Evolutionary conservation across 2,113 vertebrate species (phyloP).

Genomic region (Phasianus colchicus): DNA sequence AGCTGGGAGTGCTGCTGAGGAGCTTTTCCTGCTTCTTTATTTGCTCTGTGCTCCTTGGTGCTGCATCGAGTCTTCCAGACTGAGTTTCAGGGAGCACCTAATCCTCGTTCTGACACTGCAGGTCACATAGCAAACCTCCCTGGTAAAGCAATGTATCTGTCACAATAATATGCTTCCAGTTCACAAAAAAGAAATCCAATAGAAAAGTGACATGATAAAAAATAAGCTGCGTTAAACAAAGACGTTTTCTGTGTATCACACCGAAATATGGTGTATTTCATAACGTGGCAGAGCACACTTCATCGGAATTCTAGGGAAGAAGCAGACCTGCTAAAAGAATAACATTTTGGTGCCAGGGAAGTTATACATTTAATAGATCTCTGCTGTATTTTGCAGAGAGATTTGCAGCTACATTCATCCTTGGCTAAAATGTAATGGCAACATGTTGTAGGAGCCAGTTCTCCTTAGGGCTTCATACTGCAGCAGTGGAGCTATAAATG

Average conservation of each 20-base stretch:
- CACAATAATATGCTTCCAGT: conserved; percentile 12
- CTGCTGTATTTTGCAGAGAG: conserved; percentile 67
- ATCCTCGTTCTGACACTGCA: neutral
- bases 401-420: conserved; percentile 61
- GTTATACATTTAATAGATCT: conserved; percentile 73
- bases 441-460: conserved; percentile 54
- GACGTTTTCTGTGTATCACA: conserved; percentile 57
- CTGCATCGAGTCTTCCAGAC: neutral
- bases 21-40: neutral
- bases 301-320: conserved; percentile 60
- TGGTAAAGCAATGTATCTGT: neutral
- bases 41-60: neutral
- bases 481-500: conserved; percentile 56
- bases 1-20: neutral
- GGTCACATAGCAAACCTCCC: neutral
- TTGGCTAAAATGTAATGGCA: conserved; percentile 58
- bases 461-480: conserved; percentile 54
- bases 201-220: conserved; percentile 70
- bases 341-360: conserved; percentile 64
- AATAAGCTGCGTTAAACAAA: conserved; percentile 68
- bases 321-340: conserved; percentile 60
- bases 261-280: conserved; percentile 57
- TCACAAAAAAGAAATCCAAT: conserved; percentile 69
- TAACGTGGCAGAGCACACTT: conserved; percentile 48
- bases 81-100: neutral